A percentile compares a stretch with the other conserved stretches of the same genome.
Conservation (phyloP, 35 echinoderm and acorn worm genomes). For the Amphiura filiformis region DNA sequence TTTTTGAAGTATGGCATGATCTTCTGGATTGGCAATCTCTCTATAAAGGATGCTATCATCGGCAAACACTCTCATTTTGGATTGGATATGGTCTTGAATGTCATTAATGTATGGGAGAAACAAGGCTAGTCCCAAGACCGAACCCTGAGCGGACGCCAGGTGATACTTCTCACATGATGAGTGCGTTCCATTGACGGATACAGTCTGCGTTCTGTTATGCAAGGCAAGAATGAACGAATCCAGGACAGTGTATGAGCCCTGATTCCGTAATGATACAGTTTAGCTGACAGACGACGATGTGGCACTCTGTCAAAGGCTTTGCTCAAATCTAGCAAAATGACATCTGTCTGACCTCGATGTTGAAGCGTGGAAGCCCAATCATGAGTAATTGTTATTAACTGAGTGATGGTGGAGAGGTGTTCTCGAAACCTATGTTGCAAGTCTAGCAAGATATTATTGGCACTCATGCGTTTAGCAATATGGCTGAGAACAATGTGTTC, state of each 20-base stretch:
- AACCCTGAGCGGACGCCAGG: constrained; percentile 46
- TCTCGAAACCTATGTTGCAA: constrained; percentile 48
- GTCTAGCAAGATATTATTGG: constrained; percentile 28
- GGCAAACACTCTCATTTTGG: constrained; percentile 27
- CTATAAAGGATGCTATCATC: constrained; percentile 41
- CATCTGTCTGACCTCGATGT: constrained; percentile 48
- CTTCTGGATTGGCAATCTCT: constrained; percentile 34
- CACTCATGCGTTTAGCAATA: no score
- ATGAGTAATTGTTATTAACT: constrained; percentile 35
- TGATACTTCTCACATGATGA: constrained; percentile 24
- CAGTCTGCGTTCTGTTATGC: background rate
- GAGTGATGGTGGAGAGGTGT: constrained; percentile 4
- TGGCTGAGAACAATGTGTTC: no score
- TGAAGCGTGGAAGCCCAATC: constrained; percentile 40
- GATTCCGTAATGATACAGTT: constrained; percentile 49
- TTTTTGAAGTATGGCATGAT: constrained; percentile 29
- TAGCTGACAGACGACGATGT: constrained; percentile 15
- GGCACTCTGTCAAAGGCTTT: constrained; percentile 77
- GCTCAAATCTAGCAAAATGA: constrained; percentile 61
- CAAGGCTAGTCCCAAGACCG: constrained; percentile 37
- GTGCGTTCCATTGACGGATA: constrained; percentile 12
- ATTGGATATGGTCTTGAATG: constrained; percentile 22
- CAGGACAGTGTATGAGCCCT: background rate
- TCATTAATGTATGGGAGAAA: constrained; percentile 53
- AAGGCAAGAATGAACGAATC: constrained; percentile 25